Conservation (phyloP, 2,797 vertebrate species). For the Falco novaeseelandiae region DNA sequence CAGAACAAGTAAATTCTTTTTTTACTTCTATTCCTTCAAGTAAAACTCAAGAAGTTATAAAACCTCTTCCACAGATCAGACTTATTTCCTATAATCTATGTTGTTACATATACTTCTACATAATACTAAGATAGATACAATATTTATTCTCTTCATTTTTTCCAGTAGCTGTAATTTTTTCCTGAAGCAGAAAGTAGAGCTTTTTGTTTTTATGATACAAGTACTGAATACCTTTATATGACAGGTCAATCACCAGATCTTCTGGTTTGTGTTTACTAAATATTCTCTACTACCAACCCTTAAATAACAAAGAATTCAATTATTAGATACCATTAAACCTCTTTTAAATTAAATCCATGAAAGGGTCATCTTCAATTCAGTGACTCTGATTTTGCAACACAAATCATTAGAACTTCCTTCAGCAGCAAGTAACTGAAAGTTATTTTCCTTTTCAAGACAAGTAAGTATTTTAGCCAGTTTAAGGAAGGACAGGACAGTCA, state of each 20-base stretch:
- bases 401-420: not conserved
- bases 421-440: not conserved
- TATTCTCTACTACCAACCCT: not conserved
- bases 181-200: not conserved
- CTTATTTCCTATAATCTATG: not conserved
- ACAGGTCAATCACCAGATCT: not conserved
- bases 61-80: not conserved
- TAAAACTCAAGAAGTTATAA: not conserved
- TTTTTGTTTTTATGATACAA: not conserved
- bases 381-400: conserved; percentile 9
- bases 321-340: not conserved
- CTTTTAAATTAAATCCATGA: not conserved
- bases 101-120: not conserved
- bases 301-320: not conserved
- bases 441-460: not conserved
- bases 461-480: not conserved
- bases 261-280: not conserved
- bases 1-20: not conserved
- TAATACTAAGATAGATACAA: not conserved
- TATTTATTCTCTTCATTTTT: not conserved
- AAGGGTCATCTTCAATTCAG: not conserved
- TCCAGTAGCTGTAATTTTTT: not conserved
- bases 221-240: not conserved
- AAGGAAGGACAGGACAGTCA: not conserved
- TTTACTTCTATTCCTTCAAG: not conserved